These are phyloP conservation scores for Lytechinus variegatus DNA, from an alignment of 35 echinoderm and acorn worm genomes.

Conservation along the genomic window DNA sequence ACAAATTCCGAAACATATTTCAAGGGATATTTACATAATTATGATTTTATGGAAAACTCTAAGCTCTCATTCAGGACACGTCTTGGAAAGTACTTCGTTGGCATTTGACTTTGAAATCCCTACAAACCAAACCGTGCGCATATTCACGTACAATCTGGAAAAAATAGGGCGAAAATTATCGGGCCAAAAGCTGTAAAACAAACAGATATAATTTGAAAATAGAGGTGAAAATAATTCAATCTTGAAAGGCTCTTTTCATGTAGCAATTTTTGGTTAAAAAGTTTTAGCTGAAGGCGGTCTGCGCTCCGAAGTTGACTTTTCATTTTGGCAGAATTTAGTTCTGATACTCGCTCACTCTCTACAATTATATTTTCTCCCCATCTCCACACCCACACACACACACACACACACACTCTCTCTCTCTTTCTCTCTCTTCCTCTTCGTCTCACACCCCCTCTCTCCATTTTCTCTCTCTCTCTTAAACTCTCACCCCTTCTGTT, in stretches of 20 bases:
- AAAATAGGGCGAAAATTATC: not conserved
- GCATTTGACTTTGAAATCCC: constrained; percentile 2
- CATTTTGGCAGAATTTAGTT: not conserved
- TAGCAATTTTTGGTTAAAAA: not conserved
- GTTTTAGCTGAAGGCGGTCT: not conserved
- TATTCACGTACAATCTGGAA: not conserved
- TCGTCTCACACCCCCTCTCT: not conserved
- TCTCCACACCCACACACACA: not conserved
- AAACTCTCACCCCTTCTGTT: not conserved
- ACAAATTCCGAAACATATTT: not conserved
- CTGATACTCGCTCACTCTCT: not conserved
- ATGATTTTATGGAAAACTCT: not conserved
- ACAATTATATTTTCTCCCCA: not conserved
- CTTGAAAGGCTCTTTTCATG: constrained; percentile 9
- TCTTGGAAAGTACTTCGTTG: not conserved
- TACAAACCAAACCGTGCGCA: not conserved
- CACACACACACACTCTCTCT: not conserved
- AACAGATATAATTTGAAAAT: constrained; percentile 15
- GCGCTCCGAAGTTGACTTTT: not conserved
- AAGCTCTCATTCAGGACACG: not conserved
- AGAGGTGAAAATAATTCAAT: not conserved
- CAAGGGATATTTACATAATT: not conserved
- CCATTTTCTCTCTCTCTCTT: not conserved
- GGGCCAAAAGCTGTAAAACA: not conserved
- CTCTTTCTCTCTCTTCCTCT: not conserved